A percentile compares a stretch with the other conserved stretches of the same genome.
Conservation (phyloP, 2,888 invertebrate genomes). For the Microctonus hyperodae region DNA sequence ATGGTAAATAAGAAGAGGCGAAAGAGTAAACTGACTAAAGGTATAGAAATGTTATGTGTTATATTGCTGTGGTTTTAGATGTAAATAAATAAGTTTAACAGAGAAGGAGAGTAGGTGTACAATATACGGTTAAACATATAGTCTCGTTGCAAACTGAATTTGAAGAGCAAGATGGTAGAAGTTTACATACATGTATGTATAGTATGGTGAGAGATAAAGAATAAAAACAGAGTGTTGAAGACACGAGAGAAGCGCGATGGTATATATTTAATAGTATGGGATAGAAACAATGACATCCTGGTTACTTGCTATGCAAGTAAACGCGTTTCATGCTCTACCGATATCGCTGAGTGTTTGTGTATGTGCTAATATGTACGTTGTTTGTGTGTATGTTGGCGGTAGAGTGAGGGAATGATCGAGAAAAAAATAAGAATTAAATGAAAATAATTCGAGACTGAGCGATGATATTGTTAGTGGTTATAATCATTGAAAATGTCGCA, state of each 20-base stretch:
- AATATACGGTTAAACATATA: neutral
- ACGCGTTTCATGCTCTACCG: constrained; percentile 38
- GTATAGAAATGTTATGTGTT: too few species aligned
- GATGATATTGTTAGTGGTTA: neutral
- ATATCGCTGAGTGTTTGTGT: too few species aligned
- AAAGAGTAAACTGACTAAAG: constrained; percentile 34
- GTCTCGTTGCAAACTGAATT: too few species aligned
- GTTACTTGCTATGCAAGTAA: constrained; percentile 47
- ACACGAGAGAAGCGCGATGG: constrained; percentile 4
- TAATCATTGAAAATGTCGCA: constrained; percentile 22
- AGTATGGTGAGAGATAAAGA: neutral
- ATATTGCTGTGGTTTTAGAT: too few species aligned
- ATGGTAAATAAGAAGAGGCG: constrained; percentile 33
- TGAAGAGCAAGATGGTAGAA: too few species aligned
- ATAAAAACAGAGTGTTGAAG: neutral
- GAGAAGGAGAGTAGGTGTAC: constrained; percentile 10
- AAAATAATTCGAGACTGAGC: neutral
- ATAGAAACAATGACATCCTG: constrained; percentile 44
- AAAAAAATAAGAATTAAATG: neutral
- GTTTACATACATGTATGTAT: too few species aligned
- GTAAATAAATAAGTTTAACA: too few species aligned
- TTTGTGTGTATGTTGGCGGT: too few species aligned
- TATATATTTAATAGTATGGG: constrained; percentile 14
- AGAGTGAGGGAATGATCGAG: too few species aligned
- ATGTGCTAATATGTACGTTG: neutral